phyloP scores from a whole-genome alignment of 2,888 invertebrate species.

The Mesorhabditis spiculigera region DNA sequence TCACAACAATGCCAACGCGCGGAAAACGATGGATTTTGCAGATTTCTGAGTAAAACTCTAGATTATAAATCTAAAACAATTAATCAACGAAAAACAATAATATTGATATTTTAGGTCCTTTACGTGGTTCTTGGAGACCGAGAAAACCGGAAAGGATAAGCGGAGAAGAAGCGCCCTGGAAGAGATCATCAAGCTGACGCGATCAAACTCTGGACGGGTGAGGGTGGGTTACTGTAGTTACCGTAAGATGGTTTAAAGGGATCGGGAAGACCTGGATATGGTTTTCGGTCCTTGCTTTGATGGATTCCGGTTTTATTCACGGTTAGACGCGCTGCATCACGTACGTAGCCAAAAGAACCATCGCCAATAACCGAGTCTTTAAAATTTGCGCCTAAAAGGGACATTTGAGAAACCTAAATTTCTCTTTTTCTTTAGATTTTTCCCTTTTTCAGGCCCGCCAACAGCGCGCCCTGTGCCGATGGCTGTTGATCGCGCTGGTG shows the following conservation, averaged over 20 bases:
- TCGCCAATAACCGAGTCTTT: no score
- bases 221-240: slow-evolving; percentile 14
- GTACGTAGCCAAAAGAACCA: no score
- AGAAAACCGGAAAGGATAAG: slow-evolving; percentile 6
- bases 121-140: slow-evolving; percentile 9
- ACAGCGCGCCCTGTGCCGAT: slow-evolving; percentile 23
- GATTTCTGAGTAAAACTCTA: slow-evolving; percentile 15
- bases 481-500: slow-evolving; percentile 24
- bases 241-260: neutral
- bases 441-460: slow-evolving; percentile 19
- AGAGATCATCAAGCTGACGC: slow-evolving; percentile 23
- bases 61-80: neutral
- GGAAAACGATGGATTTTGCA: slow-evolving; percentile 23
- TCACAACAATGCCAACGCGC: slow-evolving; percentile 23
- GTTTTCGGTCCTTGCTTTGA: no score
- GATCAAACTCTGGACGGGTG: slow-evolving; percentile 18
- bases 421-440: no score
- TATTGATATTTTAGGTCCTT: no score
- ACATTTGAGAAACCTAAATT: no score
- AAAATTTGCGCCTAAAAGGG: no score
- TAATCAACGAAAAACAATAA: neutral
- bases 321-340: no score
- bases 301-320: no score
- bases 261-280: neutral
- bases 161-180: slow-evolving; percentile 20